Percentiles rank a stretch among this genome's conserved stretches.
Evolutionary conservation across 2,113 vertebrate species (phyloP).

Genomic region (Madoqua kirkii): DNA sequence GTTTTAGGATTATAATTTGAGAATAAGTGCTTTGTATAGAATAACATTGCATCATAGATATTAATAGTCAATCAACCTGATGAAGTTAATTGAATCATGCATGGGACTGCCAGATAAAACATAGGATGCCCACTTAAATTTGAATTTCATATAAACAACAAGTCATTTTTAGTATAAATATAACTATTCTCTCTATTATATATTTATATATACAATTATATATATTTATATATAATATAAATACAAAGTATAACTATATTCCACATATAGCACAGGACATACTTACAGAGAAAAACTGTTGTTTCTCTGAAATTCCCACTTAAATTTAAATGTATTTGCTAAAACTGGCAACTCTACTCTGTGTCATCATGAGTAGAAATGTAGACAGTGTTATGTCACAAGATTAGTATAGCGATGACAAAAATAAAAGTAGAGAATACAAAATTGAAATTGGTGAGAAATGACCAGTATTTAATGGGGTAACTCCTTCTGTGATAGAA

Average conservation of each 20-base stretch:
- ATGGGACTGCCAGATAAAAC: neutral
- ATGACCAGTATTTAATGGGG: neutral
- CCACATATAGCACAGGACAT: neutral
- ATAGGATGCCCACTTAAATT: neutral
- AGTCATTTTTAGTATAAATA: neutral
- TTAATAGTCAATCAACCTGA: neutral
- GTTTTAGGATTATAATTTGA: neutral
- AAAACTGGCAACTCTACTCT: neutral
- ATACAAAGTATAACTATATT: neutral
- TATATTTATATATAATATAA: neutral
- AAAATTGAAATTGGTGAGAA: neutral
- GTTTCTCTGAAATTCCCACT: neutral
- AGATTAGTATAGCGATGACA: neutral
- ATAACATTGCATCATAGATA: neutral
- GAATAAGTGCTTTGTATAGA: neutral
- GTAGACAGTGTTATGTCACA: neutral
- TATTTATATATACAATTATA: neutral
- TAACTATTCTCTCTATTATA: neutral
- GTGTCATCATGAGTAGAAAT: neutral
- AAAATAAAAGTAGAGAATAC: neutral
- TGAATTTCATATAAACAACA: neutral
- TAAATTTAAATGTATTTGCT: neutral
- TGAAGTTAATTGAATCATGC: neutral
- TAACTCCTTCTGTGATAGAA: neutral
- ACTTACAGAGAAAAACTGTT: neutral